These are phyloP conservation scores for Ochropacha duplaris DNA, from an alignment of 2,888 invertebrate genomes.

Conservation along the genomic window DNA sequence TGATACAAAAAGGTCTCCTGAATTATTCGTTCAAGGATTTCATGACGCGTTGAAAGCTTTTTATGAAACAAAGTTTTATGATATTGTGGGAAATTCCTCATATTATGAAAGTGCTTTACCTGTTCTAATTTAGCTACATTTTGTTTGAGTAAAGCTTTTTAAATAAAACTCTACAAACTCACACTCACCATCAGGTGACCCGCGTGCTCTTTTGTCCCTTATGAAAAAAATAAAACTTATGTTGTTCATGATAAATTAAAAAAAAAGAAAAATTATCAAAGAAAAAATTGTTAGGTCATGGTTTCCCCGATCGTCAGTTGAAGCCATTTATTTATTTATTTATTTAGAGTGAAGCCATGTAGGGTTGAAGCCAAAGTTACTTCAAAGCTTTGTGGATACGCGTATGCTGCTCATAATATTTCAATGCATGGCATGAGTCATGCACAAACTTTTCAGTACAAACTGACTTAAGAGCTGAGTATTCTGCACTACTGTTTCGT, in stretches of 20 bases:
- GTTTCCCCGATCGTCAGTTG: slow-evolving; percentile 8
- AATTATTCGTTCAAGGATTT: background rate
- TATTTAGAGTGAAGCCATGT: no score
- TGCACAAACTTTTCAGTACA: slow-evolving; percentile 28
- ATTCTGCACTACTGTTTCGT: slow-evolving; percentile 14
- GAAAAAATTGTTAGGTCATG: background rate
- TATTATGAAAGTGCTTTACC: background rate
- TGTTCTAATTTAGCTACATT: background rate
- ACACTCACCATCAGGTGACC: no score
- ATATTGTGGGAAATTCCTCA: background rate
- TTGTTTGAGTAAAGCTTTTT: background rate
- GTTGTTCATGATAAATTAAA: no score
- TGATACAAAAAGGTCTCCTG: slow-evolving; percentile 3
- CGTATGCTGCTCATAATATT: slow-evolving; percentile 34
- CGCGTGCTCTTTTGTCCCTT: no score
- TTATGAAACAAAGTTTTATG: background rate
- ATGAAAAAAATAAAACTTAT: no score
- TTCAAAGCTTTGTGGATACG: slow-evolving; percentile 49
- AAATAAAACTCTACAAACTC: background rate
- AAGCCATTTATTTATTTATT: no score
- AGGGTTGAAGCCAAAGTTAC: no score
- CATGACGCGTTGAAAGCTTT: background rate
- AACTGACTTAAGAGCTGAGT: slow-evolving; percentile 13
- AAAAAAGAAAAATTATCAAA: no score
- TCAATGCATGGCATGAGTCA: slow-evolving; percentile 17